Percentiles rank a stretch among this genome's conserved stretches.
Evolutionary conservation across 53 echinoderm and acorn worm genomes (phyloP).

Genomic region (Zoroaster sp.): DNA sequence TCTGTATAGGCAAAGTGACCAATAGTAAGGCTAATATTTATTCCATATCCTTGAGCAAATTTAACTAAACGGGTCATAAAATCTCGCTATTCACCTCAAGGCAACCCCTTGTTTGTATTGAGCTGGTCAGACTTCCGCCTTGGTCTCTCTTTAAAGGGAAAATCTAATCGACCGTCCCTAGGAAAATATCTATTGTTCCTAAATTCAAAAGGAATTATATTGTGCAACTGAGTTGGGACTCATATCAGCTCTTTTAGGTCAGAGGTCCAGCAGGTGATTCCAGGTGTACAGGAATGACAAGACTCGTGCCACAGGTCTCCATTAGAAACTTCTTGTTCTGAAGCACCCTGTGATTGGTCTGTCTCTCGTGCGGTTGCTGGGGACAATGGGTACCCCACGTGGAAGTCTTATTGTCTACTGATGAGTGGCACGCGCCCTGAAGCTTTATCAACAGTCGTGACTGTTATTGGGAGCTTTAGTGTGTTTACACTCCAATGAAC

Average conservation of each 20-base stretch:
- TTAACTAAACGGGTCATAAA: conserved; percentile 35
- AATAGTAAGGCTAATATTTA: conserved; percentile 45
- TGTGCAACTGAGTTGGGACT: conserved; percentile 6
- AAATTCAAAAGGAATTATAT: conserved; percentile 8
- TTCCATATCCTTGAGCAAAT: conserved; percentile 45
- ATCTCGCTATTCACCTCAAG: conserved; percentile 21
- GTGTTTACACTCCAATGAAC: conserved; percentile 51
- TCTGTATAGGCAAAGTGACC: not conserved
- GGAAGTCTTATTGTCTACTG: conserved; percentile 38
- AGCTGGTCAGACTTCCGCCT: conserved; percentile 42
- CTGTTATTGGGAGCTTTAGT: conserved; percentile 6
- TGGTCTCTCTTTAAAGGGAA: not conserved
- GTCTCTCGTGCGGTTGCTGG: conserved; percentile 37
- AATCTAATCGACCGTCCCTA: conserved; percentile 6
- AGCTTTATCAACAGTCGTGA: conserved; percentile 48
- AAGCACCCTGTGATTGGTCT: conserved; percentile 41
- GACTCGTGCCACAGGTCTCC: conserved; percentile 39
- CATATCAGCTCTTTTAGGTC: conserved; percentile 18
- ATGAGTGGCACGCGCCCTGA: conserved; percentile 46
- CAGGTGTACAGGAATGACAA: conserved; percentile 43
- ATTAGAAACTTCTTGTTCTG: not conserved
- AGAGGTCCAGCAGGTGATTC: conserved; percentile 60
- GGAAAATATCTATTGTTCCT: conserved; percentile 42
- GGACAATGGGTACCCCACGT: conserved; percentile 53
- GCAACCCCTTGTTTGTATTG: conserved; percentile 36